Percentiles rank a stretch among this genome's conserved stretches.
Conservation (phyloP, 2,888 invertebrate species). For the Lutraria lutraria region DNA sequence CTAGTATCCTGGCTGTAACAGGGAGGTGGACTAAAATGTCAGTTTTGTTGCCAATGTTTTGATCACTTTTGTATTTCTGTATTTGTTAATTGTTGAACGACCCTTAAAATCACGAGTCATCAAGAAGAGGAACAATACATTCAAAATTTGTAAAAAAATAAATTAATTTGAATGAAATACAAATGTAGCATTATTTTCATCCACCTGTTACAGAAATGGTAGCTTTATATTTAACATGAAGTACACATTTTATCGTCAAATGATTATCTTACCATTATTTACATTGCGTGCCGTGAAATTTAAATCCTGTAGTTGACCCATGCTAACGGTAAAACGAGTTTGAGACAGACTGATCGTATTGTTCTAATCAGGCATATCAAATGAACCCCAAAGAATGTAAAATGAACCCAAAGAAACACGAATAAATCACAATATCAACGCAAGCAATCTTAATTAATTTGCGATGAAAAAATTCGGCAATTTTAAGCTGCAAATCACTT, state of each 20-base stretch:
- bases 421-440: constrained; percentile 52
- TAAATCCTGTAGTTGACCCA: too few species aligned
- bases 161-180: neutral
- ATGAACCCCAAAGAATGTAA: constrained; percentile 43
- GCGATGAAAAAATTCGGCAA: constrained; percentile 33
- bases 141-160: neutral
- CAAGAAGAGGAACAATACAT: neutral
- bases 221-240: too few species aligned
- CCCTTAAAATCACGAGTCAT: neutral
- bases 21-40: too few species aligned
- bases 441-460: constrained; percentile 45
- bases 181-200: neutral
- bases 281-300: too few species aligned
- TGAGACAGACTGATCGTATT: constrained; percentile 9
- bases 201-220: neutral
- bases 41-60: too few species aligned
- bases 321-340: constrained; percentile 20
- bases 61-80: too few species aligned
- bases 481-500: constrained; percentile 16
- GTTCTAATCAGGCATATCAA: constrained; percentile 51
- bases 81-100: too few species aligned
- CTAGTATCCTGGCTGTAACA: too few species aligned
- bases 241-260: too few species aligned
- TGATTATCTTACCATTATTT: too few species aligned
- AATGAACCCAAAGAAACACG: constrained; percentile 9